phyloP scores from a whole-genome alignment of 2,888 invertebrate genomes.

The Chrysopilus asiliformis region DNA sequence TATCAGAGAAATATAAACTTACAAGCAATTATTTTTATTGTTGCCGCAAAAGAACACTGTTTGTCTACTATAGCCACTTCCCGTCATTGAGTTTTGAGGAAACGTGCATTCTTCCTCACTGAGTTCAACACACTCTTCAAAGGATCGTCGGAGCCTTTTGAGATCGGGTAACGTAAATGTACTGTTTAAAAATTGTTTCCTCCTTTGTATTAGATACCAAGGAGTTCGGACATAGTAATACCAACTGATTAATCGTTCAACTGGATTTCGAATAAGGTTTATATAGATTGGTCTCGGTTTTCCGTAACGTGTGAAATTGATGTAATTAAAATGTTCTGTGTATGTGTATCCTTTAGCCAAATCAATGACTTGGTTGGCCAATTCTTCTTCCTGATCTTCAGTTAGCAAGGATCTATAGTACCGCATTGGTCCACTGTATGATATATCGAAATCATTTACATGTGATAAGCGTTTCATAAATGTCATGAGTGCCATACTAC shows the following conservation, averaged over 20 bases:
- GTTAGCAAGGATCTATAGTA: conserved; percentile 34
- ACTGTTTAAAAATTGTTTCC: conserved; percentile 67
- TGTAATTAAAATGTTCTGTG: conserved; percentile 77
- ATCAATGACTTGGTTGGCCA: conserved; percentile 53
- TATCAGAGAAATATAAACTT: conserved; percentile 36
- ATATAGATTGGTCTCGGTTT: conserved; percentile 71
- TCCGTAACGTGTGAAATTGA: conserved; percentile 67
- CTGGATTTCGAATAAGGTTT: conserved; percentile 73
- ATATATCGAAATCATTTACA: conserved; percentile 51
- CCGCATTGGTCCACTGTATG: conserved; percentile 62
- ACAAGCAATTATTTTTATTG: conserved; percentile 63
- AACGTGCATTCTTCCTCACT: conserved; percentile 73
- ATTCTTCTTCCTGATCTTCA: conserved; percentile 56
- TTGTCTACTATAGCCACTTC: conserved; percentile 70
- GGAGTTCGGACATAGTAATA: conserved; percentile 75
- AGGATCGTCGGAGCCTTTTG: conserved; percentile 44
- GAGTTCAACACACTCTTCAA: conserved; percentile 67
- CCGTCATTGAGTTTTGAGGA: conserved; percentile 58
- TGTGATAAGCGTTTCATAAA: conserved; percentile 49
- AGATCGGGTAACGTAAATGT: conserved; percentile 65
- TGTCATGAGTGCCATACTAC: conserved; percentile 80
- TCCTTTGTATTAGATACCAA: conserved; percentile 77
- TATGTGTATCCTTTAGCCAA: conserved; percentile 66
- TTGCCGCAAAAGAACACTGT: conserved; percentile 84
- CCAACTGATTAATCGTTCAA: conserved; percentile 78